Percentiles rank a stretch among this genome's conserved stretches.
phyloP scores from a whole-genome alignment of 2,113 vertebrate species.

The Boulengeromyrus knoepffleri region DNA sequence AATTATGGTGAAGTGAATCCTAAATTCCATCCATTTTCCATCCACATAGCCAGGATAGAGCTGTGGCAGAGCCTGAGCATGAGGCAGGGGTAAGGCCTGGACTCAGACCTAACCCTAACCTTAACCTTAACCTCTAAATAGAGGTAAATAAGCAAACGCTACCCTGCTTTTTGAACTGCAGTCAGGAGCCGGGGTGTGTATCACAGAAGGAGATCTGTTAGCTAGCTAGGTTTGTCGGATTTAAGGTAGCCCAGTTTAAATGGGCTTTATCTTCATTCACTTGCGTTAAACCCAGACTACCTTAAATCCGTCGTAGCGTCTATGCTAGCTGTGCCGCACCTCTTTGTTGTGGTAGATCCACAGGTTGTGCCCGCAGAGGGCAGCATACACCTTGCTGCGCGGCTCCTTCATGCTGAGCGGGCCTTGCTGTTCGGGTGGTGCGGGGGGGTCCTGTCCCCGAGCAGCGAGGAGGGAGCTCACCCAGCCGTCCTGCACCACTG shows the following conservation, averaged over 20 bases:
- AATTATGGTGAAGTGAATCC: background rate
- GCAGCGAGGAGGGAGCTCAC: slow-evolving; percentile 49
- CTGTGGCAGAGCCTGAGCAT: background rate
- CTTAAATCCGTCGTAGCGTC: background rate
- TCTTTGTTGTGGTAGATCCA: slow-evolving; percentile 65
- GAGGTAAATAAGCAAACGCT: background rate
- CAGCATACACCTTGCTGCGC: slow-evolving; percentile 46
- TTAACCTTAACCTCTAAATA: background rate
- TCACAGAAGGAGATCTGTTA: background rate
- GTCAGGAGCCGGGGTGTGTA: background rate
- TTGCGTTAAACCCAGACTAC: background rate
- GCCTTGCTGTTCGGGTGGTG: slow-evolving; percentile 42
- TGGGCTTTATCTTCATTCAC: background rate
- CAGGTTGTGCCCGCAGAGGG: slow-evolving; percentile 51
- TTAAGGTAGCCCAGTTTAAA: background rate
- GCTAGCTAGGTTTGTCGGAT: background rate
- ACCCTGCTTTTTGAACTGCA: background rate
- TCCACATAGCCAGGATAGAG: background rate
- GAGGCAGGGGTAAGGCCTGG: background rate
- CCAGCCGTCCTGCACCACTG: slow-evolving; percentile 58
- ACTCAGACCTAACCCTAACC: background rate
- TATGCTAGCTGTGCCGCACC: slow-evolving; percentile 20
- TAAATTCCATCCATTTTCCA: background rate
- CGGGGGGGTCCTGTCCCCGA: slow-evolving; percentile 43
- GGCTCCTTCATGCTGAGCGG: slow-evolving; percentile 52